Evolutionary conservation across 2,113 vertebrate genomes (phyloP), one percentile per base, ranked within the genome.

Genomic region (Myxocyprinus asiaticus): DNA sequence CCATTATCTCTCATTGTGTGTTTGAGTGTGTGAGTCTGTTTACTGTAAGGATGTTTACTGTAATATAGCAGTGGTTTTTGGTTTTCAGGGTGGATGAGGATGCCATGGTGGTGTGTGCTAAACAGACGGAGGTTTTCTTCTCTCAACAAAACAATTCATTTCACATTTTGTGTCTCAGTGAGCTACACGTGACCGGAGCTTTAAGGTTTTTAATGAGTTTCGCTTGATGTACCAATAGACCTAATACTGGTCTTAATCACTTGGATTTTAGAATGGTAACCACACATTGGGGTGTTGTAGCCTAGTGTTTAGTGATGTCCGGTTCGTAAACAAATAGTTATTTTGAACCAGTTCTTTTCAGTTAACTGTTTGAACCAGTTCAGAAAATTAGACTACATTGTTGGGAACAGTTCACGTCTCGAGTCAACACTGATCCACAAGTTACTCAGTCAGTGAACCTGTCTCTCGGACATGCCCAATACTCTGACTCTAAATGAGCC

Each of bases 41-140:
- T 33, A 33, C 22, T 33, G 22, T 33, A 33, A 33, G 14, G 9
- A 44, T 61, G 53, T 76, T 63, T 53, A 8, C 12, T 67, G 53
- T 8, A 51, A 42, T 53, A 51, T 45, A 17, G 43, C 53, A 10
- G 50, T 14, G 61, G 47, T 67, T 81, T 76, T 53, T 81, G 81
- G 84, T 76, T 68, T 17, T 15, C 67, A 67, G n/a, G 47, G 62
- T 22, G 15, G 50, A 55, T 53, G 9, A 64, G 77, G 63, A 65
- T 51, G 50, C 51, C 44, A 72, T 44, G 80, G 67, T 71, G 77
- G 56, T 63, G n/a, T 77, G 62, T 69, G 6, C 73, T 64, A 55
- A 73, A 73, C 73, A 65, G 59, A 51, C 45, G 45, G 61, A 8
- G 44, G 74, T 76, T 76, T 82, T 76, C 71, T 70, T 67, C 50